Evolutionary conservation across 2,888 invertebrate genomes (phyloP), one percentile per base, ranked within the genome.

Genomic region (Cremastobaeus sp.): DNA sequence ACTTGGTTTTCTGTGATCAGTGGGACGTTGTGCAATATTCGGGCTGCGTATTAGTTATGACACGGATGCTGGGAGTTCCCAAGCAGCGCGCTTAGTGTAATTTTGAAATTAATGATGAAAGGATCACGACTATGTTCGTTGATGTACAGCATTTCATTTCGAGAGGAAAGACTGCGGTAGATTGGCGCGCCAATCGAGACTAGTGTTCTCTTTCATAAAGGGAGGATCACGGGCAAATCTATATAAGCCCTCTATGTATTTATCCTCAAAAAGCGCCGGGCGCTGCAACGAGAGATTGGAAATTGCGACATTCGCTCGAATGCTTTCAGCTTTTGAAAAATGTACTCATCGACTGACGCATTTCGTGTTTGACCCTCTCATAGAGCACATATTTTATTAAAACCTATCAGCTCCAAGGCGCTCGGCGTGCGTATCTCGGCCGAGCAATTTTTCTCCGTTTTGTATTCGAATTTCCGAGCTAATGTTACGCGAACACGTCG

Each of bases 161-260:
- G 39, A 32, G 21, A 52, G 45, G 18, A 60, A 43, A 60, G 45
- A 25, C 54, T 34, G 35, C 45, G 54, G 60, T 25, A 47, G 47
- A 60, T 25, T 37, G 45, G 32, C 43, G 45, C 39, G 32, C 45
- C 57, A 52, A 71, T 71, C 52, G 59, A 55, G 47, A 4, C 48
- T 30, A 55, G 65, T 54, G 25, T 18, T 35, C 45, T 32, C 47
- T 43, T 62, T 43, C 47, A 72, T 72, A 73, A 73, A 66, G 55
- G 66, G 30, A 60, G 66, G 66, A 73, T 73, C 60, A 62, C 25
- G 60, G 48, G 47, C 17, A 30, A 68, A 66, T 73, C 66, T 60
- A 39, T 73, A 57, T 73, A 66, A 66, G 55, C 66, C 45, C 72
- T 50, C 55, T 28, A 45, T 48, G 60, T 55, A 60, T 66, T n/a